phyloP scores from a whole-genome alignment of 2,888 invertebrate genomes.

The Falcaria lacertinaria region DNA sequence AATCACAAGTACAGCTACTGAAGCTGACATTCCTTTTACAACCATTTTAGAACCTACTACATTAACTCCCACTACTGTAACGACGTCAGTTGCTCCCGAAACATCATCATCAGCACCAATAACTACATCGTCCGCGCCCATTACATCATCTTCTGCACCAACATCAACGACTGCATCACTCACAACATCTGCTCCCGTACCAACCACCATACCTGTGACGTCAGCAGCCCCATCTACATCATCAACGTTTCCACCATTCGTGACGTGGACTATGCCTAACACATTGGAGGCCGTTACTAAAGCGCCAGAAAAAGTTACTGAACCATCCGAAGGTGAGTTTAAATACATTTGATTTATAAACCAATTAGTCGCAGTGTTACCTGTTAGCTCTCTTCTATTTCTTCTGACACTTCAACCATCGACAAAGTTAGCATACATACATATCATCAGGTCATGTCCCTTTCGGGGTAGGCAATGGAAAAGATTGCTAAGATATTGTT shows the following conservation, averaged over 20 bases:
- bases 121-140: not conserved
- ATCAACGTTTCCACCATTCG: constrained; percentile 55
- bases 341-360: not conserved
- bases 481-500: too few species aligned
- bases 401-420: too few species aligned
- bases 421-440: too few species aligned
- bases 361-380: too few species aligned
- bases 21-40: constrained; percentile 28
- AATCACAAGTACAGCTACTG: constrained; percentile 35
- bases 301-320: constrained; percentile 37
- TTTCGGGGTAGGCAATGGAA: too few species aligned
- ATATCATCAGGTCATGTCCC: too few species aligned
- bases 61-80: constrained; percentile 15
- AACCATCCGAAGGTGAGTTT: constrained; percentile 46
- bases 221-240: constrained; percentile 25
- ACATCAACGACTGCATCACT: too few species aligned
- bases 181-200: not conserved
- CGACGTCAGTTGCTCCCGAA: constrained; percentile 9
- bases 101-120: not conserved
- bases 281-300: constrained; percentile 51
- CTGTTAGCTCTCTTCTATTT: too few species aligned
- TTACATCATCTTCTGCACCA: not conserved
- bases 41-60: not conserved
- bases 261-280: constrained; percentile 80
- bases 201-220: constrained; percentile 9